phyloP scores from a whole-genome alignment of 2,888 invertebrate genomes.

The Artemia sp. region DNA sequence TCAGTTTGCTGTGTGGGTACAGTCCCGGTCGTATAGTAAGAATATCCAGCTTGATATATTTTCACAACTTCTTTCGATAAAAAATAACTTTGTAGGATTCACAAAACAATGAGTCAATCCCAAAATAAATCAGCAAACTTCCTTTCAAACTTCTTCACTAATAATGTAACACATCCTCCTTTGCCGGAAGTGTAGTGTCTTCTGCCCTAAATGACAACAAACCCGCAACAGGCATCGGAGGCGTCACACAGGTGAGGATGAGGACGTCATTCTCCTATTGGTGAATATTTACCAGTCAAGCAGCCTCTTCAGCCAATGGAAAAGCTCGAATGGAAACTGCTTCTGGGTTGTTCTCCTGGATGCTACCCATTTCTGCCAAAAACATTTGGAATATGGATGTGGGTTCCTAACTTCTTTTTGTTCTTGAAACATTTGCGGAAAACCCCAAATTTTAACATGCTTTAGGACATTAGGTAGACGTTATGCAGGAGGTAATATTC shows the following conservation, averaged over 20 bases:
- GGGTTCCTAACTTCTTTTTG: no score
- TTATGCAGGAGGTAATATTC: no score
- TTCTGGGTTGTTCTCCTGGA: no score
- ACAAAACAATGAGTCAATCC: conserved; percentile 5
- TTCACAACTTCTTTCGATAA: not conserved
- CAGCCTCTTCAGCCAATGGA: not conserved
- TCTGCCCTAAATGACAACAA: conserved; percentile 13
- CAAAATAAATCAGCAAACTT: not conserved
- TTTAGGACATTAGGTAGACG: no score
- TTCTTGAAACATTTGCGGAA: no score
- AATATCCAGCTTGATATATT: conserved; percentile 10
- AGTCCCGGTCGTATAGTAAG: conserved; percentile 11
- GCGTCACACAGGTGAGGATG: conserved; percentile 5
- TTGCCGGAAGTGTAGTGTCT: conserved; percentile 13
- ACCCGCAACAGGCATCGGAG: conserved; percentile 2
- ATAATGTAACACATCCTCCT: not conserved
- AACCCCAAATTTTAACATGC: no score
- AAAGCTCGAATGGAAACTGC: no score
- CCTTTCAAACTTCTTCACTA: not conserved
- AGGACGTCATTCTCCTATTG: not conserved
- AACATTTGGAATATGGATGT: no score
- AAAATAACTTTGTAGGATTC: not conserved
- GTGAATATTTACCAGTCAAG: not conserved
- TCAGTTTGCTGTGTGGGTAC: conserved; percentile 14
- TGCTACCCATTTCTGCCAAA: no score